These are phyloP conservation scores for Mimas tiliae DNA, from an alignment of 2,888 invertebrate genomes.

Conservation along the genomic window DNA sequence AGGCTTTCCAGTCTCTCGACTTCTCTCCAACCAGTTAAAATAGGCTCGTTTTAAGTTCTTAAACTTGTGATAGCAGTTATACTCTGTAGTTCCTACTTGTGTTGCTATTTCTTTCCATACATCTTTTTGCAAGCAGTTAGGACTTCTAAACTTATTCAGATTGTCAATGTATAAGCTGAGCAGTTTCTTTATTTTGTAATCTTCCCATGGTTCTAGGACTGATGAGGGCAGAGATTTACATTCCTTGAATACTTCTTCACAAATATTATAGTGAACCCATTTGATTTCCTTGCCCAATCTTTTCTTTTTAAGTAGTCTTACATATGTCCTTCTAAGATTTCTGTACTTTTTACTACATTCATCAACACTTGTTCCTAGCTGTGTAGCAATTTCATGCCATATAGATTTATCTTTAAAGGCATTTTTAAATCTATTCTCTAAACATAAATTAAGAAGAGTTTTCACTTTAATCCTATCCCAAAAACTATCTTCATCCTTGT, in stretches of 20 bases:
- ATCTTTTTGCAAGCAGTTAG: conserved; percentile 68
- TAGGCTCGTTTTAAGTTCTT: conserved; percentile 76
- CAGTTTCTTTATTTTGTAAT: conserved; percentile 63
- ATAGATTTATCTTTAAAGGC: conserved; percentile 56
- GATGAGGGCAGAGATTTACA: conserved; percentile 62
- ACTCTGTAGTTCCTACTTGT: conserved; percentile 66
- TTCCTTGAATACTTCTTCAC: conserved; percentile 75
- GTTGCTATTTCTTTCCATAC: conserved; percentile 75
- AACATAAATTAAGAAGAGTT: conserved; percentile 63
- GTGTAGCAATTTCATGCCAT: conserved; percentile 64
- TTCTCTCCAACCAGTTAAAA: conserved; percentile 66
- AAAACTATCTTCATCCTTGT: conserved; percentile 60
- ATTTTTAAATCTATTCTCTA: conserved; percentile 60
- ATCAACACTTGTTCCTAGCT: conserved; percentile 61
- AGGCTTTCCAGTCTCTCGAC: conserved; percentile 60
- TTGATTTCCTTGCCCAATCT: conserved; percentile 70
- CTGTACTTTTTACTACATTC: conserved; percentile 73
- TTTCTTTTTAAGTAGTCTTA: conserved; percentile 73
- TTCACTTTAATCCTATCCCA: conserved; percentile 74
- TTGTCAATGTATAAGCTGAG: conserved; percentile 71
- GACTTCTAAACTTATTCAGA: conserved; percentile 59
- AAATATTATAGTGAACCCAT: conserved; percentile 72
- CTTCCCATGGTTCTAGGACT: conserved; percentile 71
- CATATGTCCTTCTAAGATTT: conserved; percentile 69
- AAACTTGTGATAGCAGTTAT: conserved; percentile 76